Base-by-base conservation (phyloP, 2,888 invertebrate species). In the Eurois occulta region DNA sequence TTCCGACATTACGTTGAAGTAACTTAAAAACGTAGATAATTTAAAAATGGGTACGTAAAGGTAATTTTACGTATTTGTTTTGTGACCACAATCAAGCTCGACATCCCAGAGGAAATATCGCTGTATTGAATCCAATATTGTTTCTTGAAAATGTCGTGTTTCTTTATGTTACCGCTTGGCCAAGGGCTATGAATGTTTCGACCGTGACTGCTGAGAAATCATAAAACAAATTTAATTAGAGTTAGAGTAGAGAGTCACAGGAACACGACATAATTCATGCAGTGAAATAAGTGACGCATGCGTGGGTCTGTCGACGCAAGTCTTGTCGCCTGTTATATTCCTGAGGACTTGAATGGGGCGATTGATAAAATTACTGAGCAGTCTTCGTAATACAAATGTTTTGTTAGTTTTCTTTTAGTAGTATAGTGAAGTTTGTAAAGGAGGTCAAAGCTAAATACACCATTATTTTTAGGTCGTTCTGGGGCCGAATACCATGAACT, bases 31-130 rank as follows among this genome's bases (percentile, higher is more conserved):
- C 70, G 68, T 77, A 41, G 41, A 4, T 41, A 69, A 82, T 82
- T 75, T 86, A 75, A 79, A 80, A 81, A 65, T n/a, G 41, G 28
- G 65, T 41, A 58, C 24, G 21, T 58, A 81, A 69, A 81, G 67
- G 80, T 81, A 80, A 86, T 82, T 88, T 85, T 84, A 69, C 80
- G 60, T 92, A 86, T 92, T 92, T 91, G 84, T 79, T 86, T 81
- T 76, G 79, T 80, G 70, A 75, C 84, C 81, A 83, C 90, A 90
- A 90, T 90, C 89, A 87, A 75, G 75, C 41, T 35, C 35, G 62
- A 35, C 24, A 41, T 91, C 92, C 91, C 92, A 0, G 6, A 91
- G 92, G 92, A 92, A 92, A 92, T 92, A 82, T 58, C n/a, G 38
- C n/a, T 41, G 89, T 86, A 91, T 91, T 90, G 86, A 87, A 84